phyloP scores from a whole-genome alignment of 2,797 vertebrate genomes.

The Liparis tanakae region DNA sequence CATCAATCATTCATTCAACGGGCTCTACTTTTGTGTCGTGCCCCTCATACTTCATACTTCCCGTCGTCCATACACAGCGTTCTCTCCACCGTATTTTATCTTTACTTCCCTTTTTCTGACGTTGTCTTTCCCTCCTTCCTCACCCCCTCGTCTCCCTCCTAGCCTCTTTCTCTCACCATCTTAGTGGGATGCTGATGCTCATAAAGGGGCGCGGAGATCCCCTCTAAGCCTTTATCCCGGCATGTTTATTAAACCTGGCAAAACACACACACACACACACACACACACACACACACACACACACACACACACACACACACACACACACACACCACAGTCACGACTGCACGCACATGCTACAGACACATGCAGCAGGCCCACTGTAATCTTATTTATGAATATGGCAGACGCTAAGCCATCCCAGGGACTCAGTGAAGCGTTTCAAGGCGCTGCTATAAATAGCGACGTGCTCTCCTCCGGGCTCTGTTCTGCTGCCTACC shows the following conservation, averaged over 20 bases:
- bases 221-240: slow-evolving; percentile 11
- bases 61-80: background rate
- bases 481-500: slow-evolving; percentile 54
- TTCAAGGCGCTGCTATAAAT: slow-evolving; percentile 75
- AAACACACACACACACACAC: background rate
- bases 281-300: slow-evolving; percentile 12
- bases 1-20: background rate
- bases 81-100: background rate
- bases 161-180: background rate
- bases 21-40: background rate
- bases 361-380: slow-evolving; percentile 29
- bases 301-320: too few relatives aligned
- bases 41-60: background rate
- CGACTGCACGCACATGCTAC: slow-evolving; percentile 4
- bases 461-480: slow-evolving; percentile 58
- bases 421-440: slow-evolving; percentile 57
- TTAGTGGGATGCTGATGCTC: slow-evolving; percentile 28
- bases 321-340: slow-evolving; percentile 9
- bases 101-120: slow-evolving; percentile 7
- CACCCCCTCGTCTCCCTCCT: background rate
- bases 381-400: slow-evolving; percentile 62
- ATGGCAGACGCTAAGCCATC: slow-evolving; percentile 57
- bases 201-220: background rate
- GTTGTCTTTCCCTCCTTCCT: slow-evolving; percentile 2
- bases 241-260: background rate